Conservation (phyloP, 2,888 invertebrate genomes). For the Augochlorella aurata region DNA sequence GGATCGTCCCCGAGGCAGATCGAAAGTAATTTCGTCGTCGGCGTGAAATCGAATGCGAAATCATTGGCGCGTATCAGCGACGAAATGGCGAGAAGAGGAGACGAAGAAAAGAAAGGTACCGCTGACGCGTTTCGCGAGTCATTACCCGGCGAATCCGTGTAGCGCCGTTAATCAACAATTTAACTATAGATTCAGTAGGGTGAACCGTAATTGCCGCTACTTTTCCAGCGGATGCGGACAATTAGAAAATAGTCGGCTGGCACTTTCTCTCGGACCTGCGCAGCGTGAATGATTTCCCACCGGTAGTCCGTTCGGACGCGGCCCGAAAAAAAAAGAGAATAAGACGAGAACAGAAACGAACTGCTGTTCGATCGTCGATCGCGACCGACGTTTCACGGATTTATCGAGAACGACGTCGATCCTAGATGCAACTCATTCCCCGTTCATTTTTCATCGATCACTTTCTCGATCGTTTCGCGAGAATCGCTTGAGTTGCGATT, state of each 20-base stretch:
- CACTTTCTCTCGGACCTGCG: slow-evolving; percentile 73
- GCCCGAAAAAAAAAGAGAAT: slow-evolving; percentile 18
- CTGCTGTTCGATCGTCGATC: slow-evolving; percentile 18
- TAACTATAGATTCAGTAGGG: slow-evolving; percentile 38
- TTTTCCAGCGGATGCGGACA: slow-evolving; percentile 77
- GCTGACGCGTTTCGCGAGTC: slow-evolving; percentile 43
- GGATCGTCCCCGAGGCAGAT: not conserved
- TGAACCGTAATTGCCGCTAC: slow-evolving; percentile 62
- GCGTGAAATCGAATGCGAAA: slow-evolving; percentile 31
- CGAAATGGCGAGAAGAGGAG: not conserved
- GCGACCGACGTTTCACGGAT: slow-evolving; percentile 35
- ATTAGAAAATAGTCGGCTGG: slow-evolving; percentile 77
- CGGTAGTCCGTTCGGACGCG: not conserved
- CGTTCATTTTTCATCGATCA: not conserved
- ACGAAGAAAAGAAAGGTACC: slow-evolving; percentile 47
- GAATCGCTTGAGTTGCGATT: not conserved
- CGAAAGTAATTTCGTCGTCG: slow-evolving; percentile 37
- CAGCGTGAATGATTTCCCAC: slow-evolving; percentile 12
- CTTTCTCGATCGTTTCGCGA: not conserved
- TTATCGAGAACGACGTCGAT: not conserved
- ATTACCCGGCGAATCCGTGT: slow-evolving; percentile 41
- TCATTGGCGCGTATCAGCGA: slow-evolving; percentile 15
- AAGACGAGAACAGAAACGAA: not conserved
- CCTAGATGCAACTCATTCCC: not conserved
- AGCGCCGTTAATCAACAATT: slow-evolving; percentile 30